phyloP scores from a whole-genome alignment of 2,888 invertebrate genomes.

The Yponomeuta sedellus region DNA sequence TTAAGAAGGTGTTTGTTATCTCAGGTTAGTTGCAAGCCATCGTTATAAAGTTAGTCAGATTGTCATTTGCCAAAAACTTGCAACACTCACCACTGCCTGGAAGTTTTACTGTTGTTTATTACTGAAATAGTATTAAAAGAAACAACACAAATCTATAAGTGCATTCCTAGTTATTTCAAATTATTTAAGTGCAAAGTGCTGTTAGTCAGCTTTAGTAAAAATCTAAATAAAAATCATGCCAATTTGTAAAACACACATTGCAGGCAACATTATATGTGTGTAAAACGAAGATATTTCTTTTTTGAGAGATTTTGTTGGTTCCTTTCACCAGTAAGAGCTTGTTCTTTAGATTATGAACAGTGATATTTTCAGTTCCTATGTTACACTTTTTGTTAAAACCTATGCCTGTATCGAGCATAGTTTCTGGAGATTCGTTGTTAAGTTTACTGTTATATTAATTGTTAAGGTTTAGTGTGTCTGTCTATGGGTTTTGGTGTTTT shows the following conservation, averaged over 20 bases:
- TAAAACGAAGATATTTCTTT: slow-evolving; percentile 68
- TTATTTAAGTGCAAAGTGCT: slow-evolving; percentile 61
- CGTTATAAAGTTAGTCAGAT: slow-evolving; percentile 54
- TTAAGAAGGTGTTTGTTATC: background rate
- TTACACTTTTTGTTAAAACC: slow-evolving; percentile 25
- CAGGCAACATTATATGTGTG: slow-evolving; percentile 49
- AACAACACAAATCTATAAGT: slow-evolving; percentile 65
- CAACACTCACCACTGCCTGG: slow-evolving; percentile 73
- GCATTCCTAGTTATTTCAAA: slow-evolving; percentile 47
- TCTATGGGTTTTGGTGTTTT: slow-evolving; percentile 16
- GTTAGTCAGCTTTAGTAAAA: slow-evolving; percentile 59
- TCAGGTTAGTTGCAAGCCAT: slow-evolving; percentile 34
- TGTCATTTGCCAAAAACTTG: slow-evolving; percentile 60
- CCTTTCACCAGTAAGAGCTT: slow-evolving; percentile 37
- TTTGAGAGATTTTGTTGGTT: slow-evolving; percentile 24
- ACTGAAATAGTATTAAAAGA: slow-evolving; percentile 65
- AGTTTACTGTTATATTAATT: slow-evolving; percentile 44
- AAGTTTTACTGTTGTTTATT: slow-evolving; percentile 61
- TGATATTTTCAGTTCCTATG: slow-evolving; percentile 29
- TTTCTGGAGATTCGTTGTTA: slow-evolving; percentile 41
- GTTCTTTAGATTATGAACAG: slow-evolving; percentile 33
- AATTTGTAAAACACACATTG: slow-evolving; percentile 54
- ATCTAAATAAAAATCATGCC: slow-evolving; percentile 51
- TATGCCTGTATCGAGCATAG: slow-evolving; percentile 63
- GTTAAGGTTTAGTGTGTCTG: slow-evolving; percentile 23